Percentiles rank a stretch among this genome's conserved stretches.
These are phyloP conservation scores for Callipepla squamata DNA, from an alignment of 2,113 vertebrate species.

Conservation along the genomic window DNA sequence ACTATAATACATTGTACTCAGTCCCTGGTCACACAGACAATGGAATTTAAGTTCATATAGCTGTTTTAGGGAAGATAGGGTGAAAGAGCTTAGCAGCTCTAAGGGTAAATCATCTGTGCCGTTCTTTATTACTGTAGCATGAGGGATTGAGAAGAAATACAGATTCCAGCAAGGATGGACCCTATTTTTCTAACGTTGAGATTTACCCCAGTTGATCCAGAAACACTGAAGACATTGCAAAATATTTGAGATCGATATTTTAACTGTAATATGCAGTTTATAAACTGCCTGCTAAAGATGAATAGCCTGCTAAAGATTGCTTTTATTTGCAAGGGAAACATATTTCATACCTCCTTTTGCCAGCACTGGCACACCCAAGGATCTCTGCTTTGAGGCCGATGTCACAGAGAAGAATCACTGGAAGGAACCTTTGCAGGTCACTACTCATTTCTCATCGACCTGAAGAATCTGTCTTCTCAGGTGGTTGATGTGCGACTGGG, in stretches of 20 bases:
- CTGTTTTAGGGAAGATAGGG: background rate
- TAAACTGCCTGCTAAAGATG: background rate
- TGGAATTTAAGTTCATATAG: background rate
- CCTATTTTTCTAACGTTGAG: background rate
- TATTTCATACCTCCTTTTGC: background rate
- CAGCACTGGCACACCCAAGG: background rate
- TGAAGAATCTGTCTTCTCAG: background rate
- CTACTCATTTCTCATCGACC: background rate
- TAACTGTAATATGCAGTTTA: background rate
- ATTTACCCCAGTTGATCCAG: background rate
- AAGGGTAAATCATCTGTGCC: background rate
- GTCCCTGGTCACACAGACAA: background rate
- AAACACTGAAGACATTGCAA: background rate
- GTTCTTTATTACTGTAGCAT: background rate
- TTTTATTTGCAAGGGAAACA: background rate
- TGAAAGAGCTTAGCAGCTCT: background rate
- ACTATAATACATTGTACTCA: accelerated
- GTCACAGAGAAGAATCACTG: background rate
- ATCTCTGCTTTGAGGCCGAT: background rate
- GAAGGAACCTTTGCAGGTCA: background rate
- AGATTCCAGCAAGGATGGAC: background rate
- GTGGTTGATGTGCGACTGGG: background rate
- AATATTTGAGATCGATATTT: background rate
- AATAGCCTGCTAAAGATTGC: background rate
- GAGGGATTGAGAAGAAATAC: background rate